Evolutionary conservation across 2,113 vertebrate genomes (phyloP), one percentile per base, ranked within the genome.

Genomic region (Plecotus auritus): DNA sequence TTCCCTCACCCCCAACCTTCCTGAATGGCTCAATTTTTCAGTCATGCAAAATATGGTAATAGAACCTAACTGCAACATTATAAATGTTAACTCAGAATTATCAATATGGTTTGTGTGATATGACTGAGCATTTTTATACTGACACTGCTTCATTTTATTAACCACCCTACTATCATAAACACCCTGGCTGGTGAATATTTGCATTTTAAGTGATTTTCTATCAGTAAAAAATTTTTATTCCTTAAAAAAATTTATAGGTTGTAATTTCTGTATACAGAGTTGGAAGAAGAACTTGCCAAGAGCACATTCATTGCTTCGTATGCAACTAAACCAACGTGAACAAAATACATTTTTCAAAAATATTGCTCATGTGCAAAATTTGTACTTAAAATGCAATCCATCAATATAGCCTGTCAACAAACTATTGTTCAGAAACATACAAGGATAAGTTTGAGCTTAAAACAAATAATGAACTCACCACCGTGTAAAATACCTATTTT

Each of bases 201-300:
- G 61, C 64, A 95, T 97, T 97, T 96, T 95, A 96, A 78, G 80
- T 86, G 87, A 95, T 96, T 85, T 97, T 73, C 70, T 92, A 92
- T 90, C 84, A 56, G 76, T 49, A 91, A 95, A 96, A 92, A 90
- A 80, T 28, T 23, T 84, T 66, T 5, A 32, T 83, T 96, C 54
- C 96, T 95, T 88, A 97, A 97, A 95, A 83, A 70, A 77, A 90
- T 74, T 89, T 97, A 97, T 95, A 98, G 51, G 94, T 96, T 96
- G 32, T n/a, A 85, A 87, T 82, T 86, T 93, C 51, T 86, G 90
- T 45, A 83, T 67, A 92, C 40, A 45, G 32, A 96, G 51, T 83
- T 66, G 84, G 94, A 81, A 96, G 51, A 69, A 64, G 92, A 85
- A 76, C 54, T n/a, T 95, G 51, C 12, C 47, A 90, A 42, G 80